Evolutionary conservation across 2,113 vertebrate species (phyloP).

Genomic region (Malaclemys terrapin): DNA sequence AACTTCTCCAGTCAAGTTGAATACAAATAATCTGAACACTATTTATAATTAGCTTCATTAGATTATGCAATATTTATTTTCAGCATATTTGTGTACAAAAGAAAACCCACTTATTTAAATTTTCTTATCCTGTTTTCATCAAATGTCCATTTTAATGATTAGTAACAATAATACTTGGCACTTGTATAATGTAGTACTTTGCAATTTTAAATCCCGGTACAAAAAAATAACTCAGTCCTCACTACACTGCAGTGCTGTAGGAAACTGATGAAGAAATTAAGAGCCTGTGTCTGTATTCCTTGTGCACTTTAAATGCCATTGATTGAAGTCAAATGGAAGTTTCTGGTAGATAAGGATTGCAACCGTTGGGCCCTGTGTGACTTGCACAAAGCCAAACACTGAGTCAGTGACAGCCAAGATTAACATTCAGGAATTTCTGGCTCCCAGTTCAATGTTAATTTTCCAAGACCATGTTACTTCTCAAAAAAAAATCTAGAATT

Average conservation of each 20-base stretch:
- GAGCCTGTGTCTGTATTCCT: neutral
- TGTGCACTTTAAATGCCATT: neutral
- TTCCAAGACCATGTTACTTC: neutral
- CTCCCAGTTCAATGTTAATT: neutral
- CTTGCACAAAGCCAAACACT: neutral
- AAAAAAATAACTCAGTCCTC: neutral
- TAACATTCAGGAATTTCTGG: neutral
- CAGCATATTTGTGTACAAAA: neutral
- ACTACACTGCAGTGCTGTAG: neutral
- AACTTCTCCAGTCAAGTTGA: neutral
- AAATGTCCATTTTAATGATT: neutral
- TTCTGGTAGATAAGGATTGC: neutral
- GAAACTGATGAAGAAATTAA: too few species aligned
- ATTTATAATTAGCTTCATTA: neutral
- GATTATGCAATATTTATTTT: neutral
- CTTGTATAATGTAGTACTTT: neutral
- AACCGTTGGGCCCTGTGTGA: neutral
- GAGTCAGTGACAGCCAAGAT: neutral
- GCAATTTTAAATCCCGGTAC: neutral
- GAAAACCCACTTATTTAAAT: neutral
- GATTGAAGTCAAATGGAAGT: neutral
- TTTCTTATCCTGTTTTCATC: neutral
- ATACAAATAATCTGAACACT: constrained; percentile 26
- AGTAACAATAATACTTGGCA: neutral
- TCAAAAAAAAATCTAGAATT: neutral